These are phyloP conservation scores for Ariopsis seemanni DNA, from an alignment of 2,113 vertebrate genomes.

Conservation along the genomic window DNA sequence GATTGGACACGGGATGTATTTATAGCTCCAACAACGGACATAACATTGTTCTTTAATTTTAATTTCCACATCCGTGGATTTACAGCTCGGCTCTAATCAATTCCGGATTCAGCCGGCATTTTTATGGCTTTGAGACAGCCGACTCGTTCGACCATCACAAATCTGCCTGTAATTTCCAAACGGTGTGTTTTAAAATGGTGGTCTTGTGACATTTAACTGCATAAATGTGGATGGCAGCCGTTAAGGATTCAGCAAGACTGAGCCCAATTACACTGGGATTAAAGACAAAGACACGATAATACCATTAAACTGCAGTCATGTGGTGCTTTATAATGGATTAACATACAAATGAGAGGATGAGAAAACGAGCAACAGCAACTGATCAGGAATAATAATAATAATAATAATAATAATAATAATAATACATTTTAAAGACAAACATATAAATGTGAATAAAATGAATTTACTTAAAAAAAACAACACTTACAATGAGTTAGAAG, in stretches of 20 bases:
- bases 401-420: neutral
- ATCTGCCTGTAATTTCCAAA: slow-evolving; percentile 31
- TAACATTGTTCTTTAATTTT: slow-evolving; percentile 48
- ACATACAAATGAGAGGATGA: neutral
- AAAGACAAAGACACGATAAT: neutral
- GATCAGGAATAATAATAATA: neutral
- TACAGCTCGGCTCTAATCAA: slow-evolving; percentile 46
- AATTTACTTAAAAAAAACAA: neutral
- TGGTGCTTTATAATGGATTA: neutral
- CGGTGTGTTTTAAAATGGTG: neutral
- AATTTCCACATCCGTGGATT: slow-evolving; percentile 35
- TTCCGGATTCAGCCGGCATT: slow-evolving; percentile 34
- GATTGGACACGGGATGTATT: slow-evolving; percentile 39
- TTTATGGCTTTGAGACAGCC: neutral
- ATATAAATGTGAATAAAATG: neutral
- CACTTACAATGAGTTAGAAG: neutral
- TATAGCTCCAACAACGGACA: slow-evolving; percentile 45
- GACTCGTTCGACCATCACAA: slow-evolving; percentile 14
- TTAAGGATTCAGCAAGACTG: slow-evolving; percentile 6
- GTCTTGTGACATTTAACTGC: slow-evolving; percentile 29
- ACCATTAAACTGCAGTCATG: neutral
- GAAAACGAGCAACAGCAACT: neutral
- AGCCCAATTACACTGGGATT: slow-evolving; percentile 4
- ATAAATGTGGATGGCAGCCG: slow-evolving; percentile 16
- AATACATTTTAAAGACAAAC: neutral